phyloP scores from a whole-genome alignment of 2,113 vertebrate genomes.

The Calyptommatus sinebrachiatus region DNA sequence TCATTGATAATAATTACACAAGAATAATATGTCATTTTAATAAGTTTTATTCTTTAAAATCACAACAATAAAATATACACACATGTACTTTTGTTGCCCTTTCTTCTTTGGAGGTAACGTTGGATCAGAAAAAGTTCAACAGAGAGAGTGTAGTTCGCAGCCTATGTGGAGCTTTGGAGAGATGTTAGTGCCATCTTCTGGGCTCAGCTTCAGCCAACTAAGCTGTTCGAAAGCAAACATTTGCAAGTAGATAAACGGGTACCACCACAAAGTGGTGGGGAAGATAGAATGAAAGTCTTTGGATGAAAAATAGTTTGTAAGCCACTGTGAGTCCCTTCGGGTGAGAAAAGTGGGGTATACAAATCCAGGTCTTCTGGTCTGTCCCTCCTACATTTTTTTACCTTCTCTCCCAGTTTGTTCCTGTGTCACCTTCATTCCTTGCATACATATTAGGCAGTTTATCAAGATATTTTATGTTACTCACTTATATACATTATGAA shows the following conservation, averaged over 20 bases:
- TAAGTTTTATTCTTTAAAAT: constrained; percentile 13
- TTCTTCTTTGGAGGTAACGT: constrained; percentile 29
- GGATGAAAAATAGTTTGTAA: no score
- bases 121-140: background rate
- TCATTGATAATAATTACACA: constrained; percentile 45
- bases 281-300: no score
- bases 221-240: no score
- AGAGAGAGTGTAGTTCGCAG: background rate
- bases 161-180: no score
- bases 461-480: background rate
- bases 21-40: constrained; percentile 42
- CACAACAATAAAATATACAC: constrained; percentile 19
- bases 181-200: no score
- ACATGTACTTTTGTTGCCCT: background rate
- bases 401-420: background rate
- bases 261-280: no score
- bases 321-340: no score
- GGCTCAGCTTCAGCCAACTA: no score
- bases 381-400: background rate
- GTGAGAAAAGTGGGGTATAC: no score
- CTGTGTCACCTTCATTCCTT: background rate
- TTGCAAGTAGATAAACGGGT: no score
- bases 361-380: no score
- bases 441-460: background rate
- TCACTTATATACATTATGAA: background rate